Base-by-base conservation (phyloP, 2,113 vertebrate genomes). In the Pluvianellus socialis region DNA sequence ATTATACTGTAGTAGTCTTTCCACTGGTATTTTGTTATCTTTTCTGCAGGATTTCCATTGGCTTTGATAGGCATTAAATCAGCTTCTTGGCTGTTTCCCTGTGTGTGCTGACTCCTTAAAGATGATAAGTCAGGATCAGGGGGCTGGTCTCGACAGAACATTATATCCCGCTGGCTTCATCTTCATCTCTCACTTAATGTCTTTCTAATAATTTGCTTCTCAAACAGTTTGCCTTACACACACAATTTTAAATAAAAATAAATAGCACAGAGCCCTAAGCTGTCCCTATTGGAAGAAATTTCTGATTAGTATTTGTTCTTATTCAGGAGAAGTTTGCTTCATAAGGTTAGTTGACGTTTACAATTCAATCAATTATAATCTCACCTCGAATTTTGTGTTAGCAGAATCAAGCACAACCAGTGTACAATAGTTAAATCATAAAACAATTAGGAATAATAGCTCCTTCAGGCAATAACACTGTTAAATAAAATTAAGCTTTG, bases 401-500 rank as follows among this genome's bases (percentile, higher is more conserved):
- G 47, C 62, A 85, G 55, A 95, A 76, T 18, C 66, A 33, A 63
- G 67, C 63, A 67, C 35, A 9, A 32, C 38, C 56, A 44, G 65
- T 2, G 35, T 50, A 28, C 23, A 50, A 65, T 18, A 53, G 96
- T 82, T 95, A 67, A 94, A 95, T 94, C 28, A 84, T 63, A 79
- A 94, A 56, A 14, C 38, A 86, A 84, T 95, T 85, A 94, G 52
- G 45, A 93, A 42, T 79, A 38, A 84, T 58, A 83, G n/a, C 10
- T 95, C 33, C 38, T 96, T 77, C 90, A 86, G 63, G 19, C 82
- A 93, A 91, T 77, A 85, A 85, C 85, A 85, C 61, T 80, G 40
- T 67, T 96, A 77, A 86, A 86, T 91, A 75, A 85, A 82, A 92
- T 79, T n/a, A 14, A 77, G 61, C 15, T 87, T 92, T 73, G 24